These are phyloP conservation scores for Ostrea edulis DNA, from an alignment of 1,140 invertebrate genomes.

Conservation along the genomic window DNA sequence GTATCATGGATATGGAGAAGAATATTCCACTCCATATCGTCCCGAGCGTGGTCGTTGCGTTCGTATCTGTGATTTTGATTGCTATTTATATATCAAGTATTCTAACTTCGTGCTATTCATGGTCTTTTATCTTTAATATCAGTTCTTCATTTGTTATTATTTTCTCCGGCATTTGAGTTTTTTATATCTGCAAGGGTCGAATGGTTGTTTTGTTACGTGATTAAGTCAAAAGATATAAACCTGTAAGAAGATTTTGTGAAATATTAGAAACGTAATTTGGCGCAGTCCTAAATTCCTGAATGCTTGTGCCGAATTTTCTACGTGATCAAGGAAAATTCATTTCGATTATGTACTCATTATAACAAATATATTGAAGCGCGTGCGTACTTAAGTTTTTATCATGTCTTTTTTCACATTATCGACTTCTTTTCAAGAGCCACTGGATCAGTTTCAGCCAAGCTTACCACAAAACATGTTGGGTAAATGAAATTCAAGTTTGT, in stretches of 20 bases:
- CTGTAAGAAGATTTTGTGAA: background rate
- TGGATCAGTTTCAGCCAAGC: no score
- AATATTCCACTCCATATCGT: background rate
- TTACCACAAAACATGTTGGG: no score
- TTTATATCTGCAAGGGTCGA: background rate
- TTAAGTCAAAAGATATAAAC: background rate
- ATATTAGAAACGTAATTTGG: background rate
- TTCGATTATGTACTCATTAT: background rate
- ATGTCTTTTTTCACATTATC: no score
- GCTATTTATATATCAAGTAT: constrained; percentile 11
- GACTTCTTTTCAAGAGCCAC: no score
- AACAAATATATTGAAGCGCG: background rate
- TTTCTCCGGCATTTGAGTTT: background rate
- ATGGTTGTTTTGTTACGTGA: background rate
- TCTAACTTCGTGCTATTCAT: background rate
- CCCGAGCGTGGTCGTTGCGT: background rate
- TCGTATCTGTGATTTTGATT: constrained; percentile 5
- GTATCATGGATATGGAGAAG: background rate
- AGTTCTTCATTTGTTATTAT: background rate
- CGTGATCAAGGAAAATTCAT: background rate
- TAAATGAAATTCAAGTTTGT: no score
- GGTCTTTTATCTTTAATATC: constrained; percentile 4
- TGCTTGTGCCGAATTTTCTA: background rate
- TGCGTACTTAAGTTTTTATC: background rate
- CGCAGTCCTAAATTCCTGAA: background rate